A percentile compares a stretch with the other conserved stretches of the same genome.
phyloP scores from a whole-genome alignment of 2,888 invertebrate genomes.

The Drosophila paramelanica region DNA sequence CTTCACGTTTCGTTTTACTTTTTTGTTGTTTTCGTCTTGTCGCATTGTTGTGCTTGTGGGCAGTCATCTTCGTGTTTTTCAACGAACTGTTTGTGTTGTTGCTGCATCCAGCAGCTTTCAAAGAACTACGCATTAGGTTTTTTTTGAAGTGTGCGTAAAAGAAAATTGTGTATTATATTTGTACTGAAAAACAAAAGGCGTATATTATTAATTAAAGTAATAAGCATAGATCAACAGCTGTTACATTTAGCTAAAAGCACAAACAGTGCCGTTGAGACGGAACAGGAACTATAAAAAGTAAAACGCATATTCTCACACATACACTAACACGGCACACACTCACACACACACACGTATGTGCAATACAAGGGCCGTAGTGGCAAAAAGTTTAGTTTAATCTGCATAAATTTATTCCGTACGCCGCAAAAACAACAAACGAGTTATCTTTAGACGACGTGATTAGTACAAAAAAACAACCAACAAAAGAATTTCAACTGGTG shows the following conservation, averaged over 20 bases:
- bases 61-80: constrained; percentile 62
- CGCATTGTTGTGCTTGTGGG: constrained; percentile 50
- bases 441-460: constrained; percentile 70
- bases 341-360: constrained; percentile 37
- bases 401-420: constrained; percentile 52
- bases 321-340: constrained; percentile 48
- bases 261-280: constrained; percentile 50
- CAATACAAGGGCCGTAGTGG: constrained; percentile 69
- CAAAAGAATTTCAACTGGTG: constrained; percentile 32
- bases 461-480: constrained; percentile 42
- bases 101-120: constrained; percentile 50
- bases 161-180: constrained; percentile 55
- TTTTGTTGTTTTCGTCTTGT: constrained; percentile 41
- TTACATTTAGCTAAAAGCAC: constrained; percentile 38
- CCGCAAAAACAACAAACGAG: constrained; percentile 60
- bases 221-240: constrained; percentile 25
- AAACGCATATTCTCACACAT: constrained; percentile 78
- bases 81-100: constrained; percentile 47
- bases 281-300: constrained; percentile 69
- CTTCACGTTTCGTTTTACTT: constrained; percentile 14
- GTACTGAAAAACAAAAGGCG: constrained; percentile 39
- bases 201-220: constrained; percentile 32
- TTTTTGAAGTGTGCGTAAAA: constrained; percentile 69
- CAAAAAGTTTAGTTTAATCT: constrained; percentile 66
- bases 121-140: constrained; percentile 75